Conservation (phyloP, 2,888 invertebrate species). For the Deroplatys truncata region DNA sequence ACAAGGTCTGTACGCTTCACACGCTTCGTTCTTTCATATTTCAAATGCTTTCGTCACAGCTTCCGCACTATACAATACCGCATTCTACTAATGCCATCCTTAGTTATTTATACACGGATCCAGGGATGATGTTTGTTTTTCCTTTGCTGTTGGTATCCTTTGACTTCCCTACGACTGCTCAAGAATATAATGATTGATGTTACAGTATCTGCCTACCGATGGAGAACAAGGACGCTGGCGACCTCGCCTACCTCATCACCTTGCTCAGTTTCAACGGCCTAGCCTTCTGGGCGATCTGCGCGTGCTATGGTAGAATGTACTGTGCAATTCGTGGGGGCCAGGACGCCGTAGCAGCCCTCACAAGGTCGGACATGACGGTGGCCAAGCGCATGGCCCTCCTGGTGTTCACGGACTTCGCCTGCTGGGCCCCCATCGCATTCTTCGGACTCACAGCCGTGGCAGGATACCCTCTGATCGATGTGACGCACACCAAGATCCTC, state of each 20-base stretch:
- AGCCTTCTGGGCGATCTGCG: conserved; percentile 60
- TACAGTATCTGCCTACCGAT: conserved; percentile 62
- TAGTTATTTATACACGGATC: too few relatives aligned
- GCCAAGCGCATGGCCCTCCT: conserved; percentile 64
- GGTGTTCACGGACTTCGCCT: conserved; percentile 61
- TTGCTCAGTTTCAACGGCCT: conserved; percentile 57
- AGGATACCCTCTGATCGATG: conserved; percentile 58
- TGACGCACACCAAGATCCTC: conserved; percentile 52
- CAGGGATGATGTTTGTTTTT: background rate
- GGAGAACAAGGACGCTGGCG: conserved; percentile 50
- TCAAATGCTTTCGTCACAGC: too few relatives aligned
- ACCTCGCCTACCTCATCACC: conserved; percentile 54
- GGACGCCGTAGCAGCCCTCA: conserved; percentile 39
- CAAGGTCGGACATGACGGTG: conserved; percentile 49
- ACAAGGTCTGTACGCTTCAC: too few relatives aligned
- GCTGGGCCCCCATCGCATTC: conserved; percentile 63
- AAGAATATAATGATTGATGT: background rate
- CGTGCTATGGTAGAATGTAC: conserved; percentile 61
- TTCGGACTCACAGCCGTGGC: conserved; percentile 61
- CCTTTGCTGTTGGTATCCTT: too few relatives aligned
- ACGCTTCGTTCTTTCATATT: too few relatives aligned
- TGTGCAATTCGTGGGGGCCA: conserved; percentile 48
- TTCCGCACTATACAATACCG: too few relatives aligned
- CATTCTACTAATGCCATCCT: too few relatives aligned
- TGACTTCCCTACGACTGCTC: background rate